phyloP scores from a whole-genome alignment of 2,888 invertebrate species.

The Scrobipalpa costella region DNA sequence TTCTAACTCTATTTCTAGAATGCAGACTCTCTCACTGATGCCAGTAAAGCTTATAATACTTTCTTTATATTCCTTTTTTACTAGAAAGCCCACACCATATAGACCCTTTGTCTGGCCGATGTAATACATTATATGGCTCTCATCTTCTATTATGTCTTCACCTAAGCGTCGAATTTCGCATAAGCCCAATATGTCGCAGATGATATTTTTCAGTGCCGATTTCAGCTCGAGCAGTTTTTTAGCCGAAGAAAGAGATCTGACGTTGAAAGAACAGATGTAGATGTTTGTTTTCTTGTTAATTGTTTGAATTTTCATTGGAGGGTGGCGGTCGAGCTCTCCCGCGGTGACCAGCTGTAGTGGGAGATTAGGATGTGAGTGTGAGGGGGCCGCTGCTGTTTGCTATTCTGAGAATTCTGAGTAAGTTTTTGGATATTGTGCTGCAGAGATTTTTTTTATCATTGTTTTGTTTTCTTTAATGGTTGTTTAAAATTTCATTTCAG shows the following conservation, averaged over 20 bases:
- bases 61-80: conserved; percentile 34
- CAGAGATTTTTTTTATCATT: neutral
- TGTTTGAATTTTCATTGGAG: neutral
- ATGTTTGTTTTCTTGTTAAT: conserved; percentile 25
- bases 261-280: conserved; percentile 31
- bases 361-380: conserved; percentile 1
- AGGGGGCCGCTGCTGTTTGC: neutral
- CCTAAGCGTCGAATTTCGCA: conserved; percentile 30
- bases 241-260: conserved; percentile 30
- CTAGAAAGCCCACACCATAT: conserved; percentile 37
- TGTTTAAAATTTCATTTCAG: neutral
- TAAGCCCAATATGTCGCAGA: conserved; percentile 30
- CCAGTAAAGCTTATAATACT: conserved; percentile 36
- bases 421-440: neutral
- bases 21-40: conserved; percentile 38
- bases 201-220: conserved; percentile 31
- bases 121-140: conserved; percentile 35
- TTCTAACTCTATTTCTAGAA: conserved; percentile 35
- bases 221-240: conserved; percentile 32
- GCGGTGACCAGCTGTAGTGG: conserved; percentile 7
- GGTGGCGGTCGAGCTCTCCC: conserved; percentile 2
- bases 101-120: conserved; percentile 36
- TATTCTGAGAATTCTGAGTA: neutral
- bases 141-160: conserved; percentile 33
- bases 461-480: neutral